A percentile compares a stretch with the other conserved stretches of the same genome.
Conservation (phyloP, 2,797 vertebrate species). For the Eutrigla gurnardus region DNA sequence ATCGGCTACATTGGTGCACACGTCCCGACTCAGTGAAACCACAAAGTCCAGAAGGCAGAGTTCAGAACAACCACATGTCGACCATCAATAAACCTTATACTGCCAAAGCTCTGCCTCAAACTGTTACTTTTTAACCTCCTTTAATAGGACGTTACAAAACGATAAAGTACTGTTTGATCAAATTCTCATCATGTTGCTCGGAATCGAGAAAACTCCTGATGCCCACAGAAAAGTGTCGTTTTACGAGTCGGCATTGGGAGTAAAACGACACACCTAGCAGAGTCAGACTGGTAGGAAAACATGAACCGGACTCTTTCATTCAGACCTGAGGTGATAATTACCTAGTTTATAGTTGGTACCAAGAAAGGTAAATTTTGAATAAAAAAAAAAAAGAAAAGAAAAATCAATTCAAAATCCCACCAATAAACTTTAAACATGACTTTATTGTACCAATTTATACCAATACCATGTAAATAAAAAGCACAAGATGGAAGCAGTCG, state of each 20-base stretch:
- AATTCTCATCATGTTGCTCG: constrained; percentile 10
- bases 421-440: constrained; percentile 48
- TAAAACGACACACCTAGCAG: not conserved
- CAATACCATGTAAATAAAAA: constrained; percentile 70
- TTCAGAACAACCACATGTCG: constrained; percentile 66
- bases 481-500: constrained; percentile 61
- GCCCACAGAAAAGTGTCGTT: not conserved
- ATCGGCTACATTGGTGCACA: not conserved
- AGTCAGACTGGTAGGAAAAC: no score
- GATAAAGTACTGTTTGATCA: constrained; percentile 34
- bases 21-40: constrained; percentile 27
- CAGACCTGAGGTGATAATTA: not conserved
- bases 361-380: not conserved
- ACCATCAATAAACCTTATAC: constrained; percentile 69
- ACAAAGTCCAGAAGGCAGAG: constrained; percentile 67
- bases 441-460: constrained; percentile 78
- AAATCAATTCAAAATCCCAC: not conserved
- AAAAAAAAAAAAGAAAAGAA: not conserved
- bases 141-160: constrained; percentile 61
- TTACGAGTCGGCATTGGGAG: not conserved
- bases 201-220: not conserved
- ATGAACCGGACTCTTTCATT: not conserved
- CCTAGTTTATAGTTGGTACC: not conserved
- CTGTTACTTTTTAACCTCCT: constrained; percentile 76
- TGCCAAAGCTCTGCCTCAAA: constrained; percentile 36